Evolutionary conservation across 2,113 vertebrate genomes (phyloP).

Genomic region (Equus przewalskii): DNA sequence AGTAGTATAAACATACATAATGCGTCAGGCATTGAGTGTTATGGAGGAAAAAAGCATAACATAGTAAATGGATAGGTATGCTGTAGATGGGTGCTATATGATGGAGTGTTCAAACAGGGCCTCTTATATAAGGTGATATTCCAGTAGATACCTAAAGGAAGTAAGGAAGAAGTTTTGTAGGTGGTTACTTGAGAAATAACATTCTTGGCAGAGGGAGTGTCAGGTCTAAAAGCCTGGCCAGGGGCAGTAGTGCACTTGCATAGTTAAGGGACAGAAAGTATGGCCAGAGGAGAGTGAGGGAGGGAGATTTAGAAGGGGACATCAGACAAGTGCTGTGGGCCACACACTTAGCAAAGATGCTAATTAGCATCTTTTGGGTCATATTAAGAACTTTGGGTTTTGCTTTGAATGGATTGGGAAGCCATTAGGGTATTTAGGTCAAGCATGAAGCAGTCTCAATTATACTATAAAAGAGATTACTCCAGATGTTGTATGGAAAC

Average conservation of each 20-base stretch:
- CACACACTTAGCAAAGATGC: too few relatives aligned
- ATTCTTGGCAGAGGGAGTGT: not conserved
- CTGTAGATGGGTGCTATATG: not conserved
- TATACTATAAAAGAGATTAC: not conserved
- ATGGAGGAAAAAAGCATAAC: not conserved
- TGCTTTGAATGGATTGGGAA: not conserved
- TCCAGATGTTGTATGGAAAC: not conserved
- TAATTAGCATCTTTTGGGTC: not conserved
- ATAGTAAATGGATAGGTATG: not conserved
- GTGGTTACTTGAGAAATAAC: not conserved
- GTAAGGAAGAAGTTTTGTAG: not conserved
- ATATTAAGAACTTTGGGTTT: not conserved
- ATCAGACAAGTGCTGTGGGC: not conserved
- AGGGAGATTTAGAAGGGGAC: not conserved
- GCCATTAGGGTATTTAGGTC: not conserved
- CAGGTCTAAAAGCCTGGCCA: not conserved
- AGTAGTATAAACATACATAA: not conserved
- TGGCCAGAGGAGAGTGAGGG: not conserved
- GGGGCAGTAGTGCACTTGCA: not conserved
- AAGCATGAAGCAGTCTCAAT: not conserved
- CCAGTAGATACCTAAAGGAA: not conserved
- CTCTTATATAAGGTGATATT: not conserved
- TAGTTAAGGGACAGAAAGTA: not conserved
- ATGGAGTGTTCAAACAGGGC: not conserved
- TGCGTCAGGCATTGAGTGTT: not conserved